Base-by-base conservation (phyloP, 2,797 vertebrate genomes). In the Dendrocincla fuliginosa region DNA sequence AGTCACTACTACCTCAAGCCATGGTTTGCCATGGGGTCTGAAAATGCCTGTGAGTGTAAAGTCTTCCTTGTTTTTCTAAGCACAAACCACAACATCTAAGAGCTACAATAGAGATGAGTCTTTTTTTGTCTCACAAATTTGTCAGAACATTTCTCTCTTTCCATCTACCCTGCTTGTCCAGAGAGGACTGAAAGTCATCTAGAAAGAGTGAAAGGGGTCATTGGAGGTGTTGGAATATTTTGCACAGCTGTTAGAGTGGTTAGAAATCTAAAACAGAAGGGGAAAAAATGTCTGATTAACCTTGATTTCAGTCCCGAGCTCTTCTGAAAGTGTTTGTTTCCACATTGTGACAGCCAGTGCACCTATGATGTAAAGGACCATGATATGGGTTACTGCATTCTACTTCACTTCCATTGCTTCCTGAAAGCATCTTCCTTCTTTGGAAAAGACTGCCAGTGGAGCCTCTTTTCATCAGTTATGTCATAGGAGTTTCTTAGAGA, bases 401-500 rank as follows among this genome's bases (percentile, higher is more conserved):
- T 56, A 6, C 33, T 28, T 14, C 28, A 19, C 37, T 80, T 70
- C 39, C 32, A 27, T 42, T n/a, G 4, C 8, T 77, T 23, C 28
- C 42, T 92, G 73, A 77, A 53, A 74, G 27, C 5, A 0, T 37
- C 55, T 86, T 92, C 39, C 24, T 55, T 70, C 70, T 87, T 89
- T 77, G 22, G 52, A 67, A 84, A 90, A 86, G 25, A 13, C 35
- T 90, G 35, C 17, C 57, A 42, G 11, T 77, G 50, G 55, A 90
- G 27, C 52, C 83, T 75, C 61, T 84, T 85, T 84, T 94, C 47
- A 94, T 89, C 92, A 90, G 64, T 88, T 57, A 55, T 71, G 28
- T 87, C 67, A 76, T 79, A 94, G 84, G 49, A 61, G 22, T 94
- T 96, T 97, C 75, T 73, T 94, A 92, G 71, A 90, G 89, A 94